Evolutionary conservation across 1,140 invertebrate genomes (phyloP), one percentile per base, ranked within the genome.

Genomic region (Ptiloglossa arizonensis): DNA sequence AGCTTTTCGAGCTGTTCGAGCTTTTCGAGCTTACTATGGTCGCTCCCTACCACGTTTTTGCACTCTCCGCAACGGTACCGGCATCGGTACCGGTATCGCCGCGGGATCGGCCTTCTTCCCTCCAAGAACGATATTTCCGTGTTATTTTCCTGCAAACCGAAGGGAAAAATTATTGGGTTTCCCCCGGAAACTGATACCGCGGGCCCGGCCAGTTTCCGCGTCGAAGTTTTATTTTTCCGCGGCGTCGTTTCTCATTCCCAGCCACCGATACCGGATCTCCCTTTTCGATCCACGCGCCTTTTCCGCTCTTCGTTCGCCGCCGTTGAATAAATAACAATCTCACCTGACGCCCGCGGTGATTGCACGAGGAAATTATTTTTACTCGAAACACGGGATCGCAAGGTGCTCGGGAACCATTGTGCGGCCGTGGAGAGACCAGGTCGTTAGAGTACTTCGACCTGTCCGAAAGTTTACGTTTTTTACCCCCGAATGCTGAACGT

Each of bases 1-100:
- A 87, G 88, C 88, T 88, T 89, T 86, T 86, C 80, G 80, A 80
- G 89, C 90, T 84, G 78, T 80, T 82, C 86, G 80, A 86, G 86
- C 86, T 83, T 81, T 84, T 77, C 80, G 69, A 71, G 76, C 64
- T 77, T 76, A 79, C 84, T 73, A 81, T 69, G 54, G 54, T 63
- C 9, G 15, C 52, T 54, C 46, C 52, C 54, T 41, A 71, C 44
- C 60, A 19, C 24, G 72, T 35, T 80, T 57, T 80, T 62, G 38
- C 60, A 66, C 62, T 63, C 35, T 22, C 46, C 35, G 56, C 44
- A 13, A n/a, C 66, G 44, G n/a, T n/a, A n/a, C 8, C n/a, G 4
- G 24, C 54, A 48, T n/a, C 66, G 11, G 24, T 24, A 5, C 5
- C 29, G 64, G 64, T 9, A 57, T 24, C 52, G 41, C 52, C 54